Conservation (phyloP, 2,113 vertebrate species). For the Aythya baeri region DNA sequence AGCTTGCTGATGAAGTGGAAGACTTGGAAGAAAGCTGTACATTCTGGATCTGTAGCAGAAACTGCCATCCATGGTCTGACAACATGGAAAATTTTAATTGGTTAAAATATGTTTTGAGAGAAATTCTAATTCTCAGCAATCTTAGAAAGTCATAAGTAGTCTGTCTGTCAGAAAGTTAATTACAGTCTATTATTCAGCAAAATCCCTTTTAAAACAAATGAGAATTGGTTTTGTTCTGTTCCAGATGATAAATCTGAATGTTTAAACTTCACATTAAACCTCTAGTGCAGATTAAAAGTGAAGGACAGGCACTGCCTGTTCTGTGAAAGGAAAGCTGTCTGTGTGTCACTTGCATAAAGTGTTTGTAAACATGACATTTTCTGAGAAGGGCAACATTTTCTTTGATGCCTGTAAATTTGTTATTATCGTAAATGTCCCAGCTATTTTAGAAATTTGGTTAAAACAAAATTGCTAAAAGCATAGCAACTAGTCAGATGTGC, state of each 20-base stretch:
- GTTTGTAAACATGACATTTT: neutral
- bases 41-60: neutral
- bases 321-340: neutral
- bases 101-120: neutral
- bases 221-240: neutral
- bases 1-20: neutral
- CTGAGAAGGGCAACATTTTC: neutral
- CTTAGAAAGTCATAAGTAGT: neutral
- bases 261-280: neutral
- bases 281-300: neutral
- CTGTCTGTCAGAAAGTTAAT: constrained; percentile 1
- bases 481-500: neutral
- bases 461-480: neutral
- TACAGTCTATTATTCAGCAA: neutral
- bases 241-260: neutral
- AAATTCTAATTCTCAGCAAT: neutral
- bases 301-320: neutral
- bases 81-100: neutral
- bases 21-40: neutral
- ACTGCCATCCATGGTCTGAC: neutral
- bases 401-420: neutral
- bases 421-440: neutral
- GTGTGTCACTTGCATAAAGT: neutral
- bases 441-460: neutral
- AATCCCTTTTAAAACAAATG: neutral